Base-by-base conservation (phyloP, 2,113 vertebrate species). In the Phasianus colchicus region DNA sequence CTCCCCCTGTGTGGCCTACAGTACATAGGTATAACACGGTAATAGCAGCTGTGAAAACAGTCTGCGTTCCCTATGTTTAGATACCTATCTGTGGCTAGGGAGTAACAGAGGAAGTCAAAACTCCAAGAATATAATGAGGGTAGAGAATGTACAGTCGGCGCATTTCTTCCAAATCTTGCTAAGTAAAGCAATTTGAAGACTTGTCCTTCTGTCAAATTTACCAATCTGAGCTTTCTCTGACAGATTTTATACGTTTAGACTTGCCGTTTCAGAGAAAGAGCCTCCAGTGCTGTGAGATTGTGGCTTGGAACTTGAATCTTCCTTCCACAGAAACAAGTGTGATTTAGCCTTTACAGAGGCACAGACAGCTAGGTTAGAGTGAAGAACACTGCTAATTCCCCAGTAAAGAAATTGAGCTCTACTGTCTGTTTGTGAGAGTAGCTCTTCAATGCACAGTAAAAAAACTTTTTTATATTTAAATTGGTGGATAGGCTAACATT, bases 41-140 rank as follows among this genome's bases (percentile, higher is more conserved):
- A 76, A 71, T 2, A 92, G 87, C 98, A 98, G 97, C 98, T 98
- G 97, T 98, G 93, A 96, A 98, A 98, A 98, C 96, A 98, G 83
- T 93, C 94, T 94, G 94, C 93, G 52, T 97, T 92, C 90, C 89
- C 95, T 24, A 2, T 95, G 96, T 96, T 98, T 97, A 96, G 97
- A 96, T 97, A 96, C 96, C 97, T 98, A 97, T 97, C 96, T 97
- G 88, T 96, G 85, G 89, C 95, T 76, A 15, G 85, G 95, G 90
- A 97, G 83, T 89, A 96, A 58, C 83, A 88, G 91, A 91, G 90
- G 93, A 95, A 95, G 77, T 93, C 96, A 85, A 97, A 96, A 88
- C 82, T 95, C 83, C 71, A 54, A 86, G 88, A 93, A 88, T 80
- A 73, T 94, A 95, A 92, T 34, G 73, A 95, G 63, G 38, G 24